These are phyloP conservation scores for Heliothis peltigera DNA, from an alignment of 2,888 invertebrate species.

Conservation along the genomic window DNA sequence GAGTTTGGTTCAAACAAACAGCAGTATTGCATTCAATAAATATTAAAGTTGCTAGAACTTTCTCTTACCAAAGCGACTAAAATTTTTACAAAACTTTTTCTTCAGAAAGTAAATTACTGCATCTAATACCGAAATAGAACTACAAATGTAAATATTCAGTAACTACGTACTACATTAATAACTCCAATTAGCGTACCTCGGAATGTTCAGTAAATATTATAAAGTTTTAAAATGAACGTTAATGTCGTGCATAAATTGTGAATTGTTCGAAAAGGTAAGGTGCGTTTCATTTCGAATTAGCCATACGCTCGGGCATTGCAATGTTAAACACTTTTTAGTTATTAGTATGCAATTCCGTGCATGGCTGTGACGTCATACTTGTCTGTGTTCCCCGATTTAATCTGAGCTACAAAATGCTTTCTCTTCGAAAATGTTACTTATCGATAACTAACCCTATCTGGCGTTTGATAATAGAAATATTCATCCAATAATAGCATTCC, in stretches of 20 bases:
- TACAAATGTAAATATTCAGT: too few relatives aligned
- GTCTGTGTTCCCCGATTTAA: slow-evolving; percentile 65
- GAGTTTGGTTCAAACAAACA: too few relatives aligned
- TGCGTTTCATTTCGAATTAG: slow-evolving; percentile 37
- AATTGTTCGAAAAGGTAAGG: slow-evolving; percentile 40
- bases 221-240: slow-evolving; percentile 21
- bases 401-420: slow-evolving; percentile 51
- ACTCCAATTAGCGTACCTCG: too few relatives aligned
- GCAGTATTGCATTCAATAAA: too few relatives aligned
- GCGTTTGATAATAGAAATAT: slow-evolving; percentile 53
- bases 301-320: slow-evolving; percentile 28
- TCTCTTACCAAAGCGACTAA: too few relatives aligned
- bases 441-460: slow-evolving; percentile 55
- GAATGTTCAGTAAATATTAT: too few relatives aligned
- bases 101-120: too few relatives aligned
- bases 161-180: too few relatives aligned
- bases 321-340: slow-evolving; percentile 52
- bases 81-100: too few relatives aligned
- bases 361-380: slow-evolving; percentile 60
- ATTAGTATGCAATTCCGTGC: slow-evolving; percentile 66
- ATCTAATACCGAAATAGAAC: too few relatives aligned
- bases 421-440: slow-evolving; percentile 63
- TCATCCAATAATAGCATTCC: slow-evolving; percentile 36
- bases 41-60: too few relatives aligned
- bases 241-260: slow-evolving; percentile 42